A percentile compares a stretch with the other conserved stretches of the same genome.
These are phyloP conservation scores for Sitta europaea DNA, from an alignment of 2,113 vertebrate genomes.

Conservation along the genomic window DNA sequence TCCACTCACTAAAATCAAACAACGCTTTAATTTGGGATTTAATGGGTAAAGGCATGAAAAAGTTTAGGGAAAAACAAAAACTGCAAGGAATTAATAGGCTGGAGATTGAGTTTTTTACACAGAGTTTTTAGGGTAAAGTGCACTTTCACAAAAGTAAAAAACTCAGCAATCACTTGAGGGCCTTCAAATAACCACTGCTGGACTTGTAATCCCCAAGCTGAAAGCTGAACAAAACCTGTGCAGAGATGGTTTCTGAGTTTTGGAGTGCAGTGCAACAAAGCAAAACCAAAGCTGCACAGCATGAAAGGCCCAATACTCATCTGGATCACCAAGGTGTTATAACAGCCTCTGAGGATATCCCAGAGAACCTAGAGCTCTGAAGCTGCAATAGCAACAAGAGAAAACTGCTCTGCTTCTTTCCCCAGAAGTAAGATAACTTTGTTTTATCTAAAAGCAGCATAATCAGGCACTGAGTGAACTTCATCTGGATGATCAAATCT, in stretches of 20 bases:
- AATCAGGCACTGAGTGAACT: neutral
- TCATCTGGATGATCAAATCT: neutral
- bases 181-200: neutral
- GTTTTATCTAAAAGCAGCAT: neutral
- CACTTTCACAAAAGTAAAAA: neutral
- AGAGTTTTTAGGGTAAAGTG: neutral
- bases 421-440: neutral
- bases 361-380: neutral
- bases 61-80: neutral
- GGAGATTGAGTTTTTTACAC: neutral
- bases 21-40: neutral
- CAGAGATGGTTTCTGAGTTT: neutral
- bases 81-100: neutral
- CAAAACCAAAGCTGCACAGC: neutral
- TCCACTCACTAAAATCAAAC: neutral
- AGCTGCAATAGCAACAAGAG: neutral
- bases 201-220: neutral
- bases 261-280: neutral
- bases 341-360: neutral
- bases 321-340: neutral
- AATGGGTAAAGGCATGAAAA: neutral
- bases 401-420: neutral
- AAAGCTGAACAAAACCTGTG: neutral
- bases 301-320: neutral
- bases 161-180: neutral